Base-by-base conservation (phyloP, 1,140 invertebrate species). In the Anthonomus grandis region DNA sequence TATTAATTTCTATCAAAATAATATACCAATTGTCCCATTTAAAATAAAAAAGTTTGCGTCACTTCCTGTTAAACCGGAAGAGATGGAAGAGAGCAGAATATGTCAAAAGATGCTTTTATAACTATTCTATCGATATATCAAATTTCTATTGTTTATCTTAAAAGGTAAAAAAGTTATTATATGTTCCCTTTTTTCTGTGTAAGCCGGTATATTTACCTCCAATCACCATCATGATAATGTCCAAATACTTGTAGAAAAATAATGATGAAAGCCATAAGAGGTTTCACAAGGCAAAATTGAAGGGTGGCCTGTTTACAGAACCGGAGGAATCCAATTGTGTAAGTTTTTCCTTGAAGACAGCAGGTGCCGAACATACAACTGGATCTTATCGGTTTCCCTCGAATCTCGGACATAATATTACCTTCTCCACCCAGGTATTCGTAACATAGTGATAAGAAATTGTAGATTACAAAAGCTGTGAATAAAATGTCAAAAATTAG, bases 301-400 rank as follows among this genome's bases (percentile, higher is more conserved):
- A 99, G 79, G 0, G 97, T 99, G 1, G 97, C 97, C 78, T 99
- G 96, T 74, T 99, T 99, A 80, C 96, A 99, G 79, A 99, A 99
- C 53, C 97, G 82, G 52, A 99, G 79, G 75, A 99, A 98, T 27
- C 95, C 95, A 74, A 99, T 99, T 23, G 97, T 98, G 74, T 99
- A 99, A 0, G 94, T 96, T 71, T 94, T 91, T 2, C 95, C 96
- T 60, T 88, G 84, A 17, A 99, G 79, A 75, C 96, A 99, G 75
- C 97, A 99, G 0, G 97, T 99, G 46, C 94, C 92, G 76, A 93
- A 95, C 48, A 91, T 76, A 67, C 92, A 98, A 63, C 90, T 97
- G 0, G 95, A 94, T 57, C 94, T 90, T 64, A 99, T 98, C 4
- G 95, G 94, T 75, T 98, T 95, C 21, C 97, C 97, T 60, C 96